These are phyloP conservation scores for Ammodytes dubius DNA, from an alignment of 2,113 vertebrate genomes.

Conservation along the genomic window DNA sequence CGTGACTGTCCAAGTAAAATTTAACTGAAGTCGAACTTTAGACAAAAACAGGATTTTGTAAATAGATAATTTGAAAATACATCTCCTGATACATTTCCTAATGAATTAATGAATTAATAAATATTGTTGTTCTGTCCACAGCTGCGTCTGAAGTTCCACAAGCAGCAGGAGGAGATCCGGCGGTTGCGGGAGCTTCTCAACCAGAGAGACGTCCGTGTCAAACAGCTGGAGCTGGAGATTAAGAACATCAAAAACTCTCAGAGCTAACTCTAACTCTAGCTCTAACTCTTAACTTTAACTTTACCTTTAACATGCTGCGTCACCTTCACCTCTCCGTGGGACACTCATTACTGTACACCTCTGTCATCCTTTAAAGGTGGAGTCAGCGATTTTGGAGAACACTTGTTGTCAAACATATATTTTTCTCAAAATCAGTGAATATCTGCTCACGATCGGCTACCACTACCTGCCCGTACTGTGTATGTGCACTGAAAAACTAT, in stretches of 20 bases:
- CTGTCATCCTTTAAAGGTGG: no score
- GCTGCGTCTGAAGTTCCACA: slow-evolving; percentile 93
- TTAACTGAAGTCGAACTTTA: no score
- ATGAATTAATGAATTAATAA: background rate
- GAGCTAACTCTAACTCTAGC: slow-evolving; percentile 72
- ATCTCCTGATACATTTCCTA: no score
- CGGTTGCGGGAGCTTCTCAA: slow-evolving; percentile 88
- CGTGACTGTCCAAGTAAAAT: no score
- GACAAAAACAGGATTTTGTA: no score
- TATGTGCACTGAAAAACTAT: no score
- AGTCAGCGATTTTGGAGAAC: no score
- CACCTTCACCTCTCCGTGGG: slow-evolving; percentile 31
- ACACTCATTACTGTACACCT: slow-evolving; percentile 42
- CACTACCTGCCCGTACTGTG: no score
- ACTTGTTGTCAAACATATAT: no score
- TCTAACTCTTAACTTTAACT: background rate
- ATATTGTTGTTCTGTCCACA: slow-evolving; percentile 70
- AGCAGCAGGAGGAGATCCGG: slow-evolving; percentile 95
- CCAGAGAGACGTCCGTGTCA: slow-evolving; percentile 91
- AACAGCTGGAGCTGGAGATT: slow-evolving; percentile 92
- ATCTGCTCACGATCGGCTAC: no score
- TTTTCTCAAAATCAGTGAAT: no score
- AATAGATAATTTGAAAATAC: no score
- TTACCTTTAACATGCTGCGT: background rate
- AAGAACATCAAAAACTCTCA: slow-evolving; percentile 85